phyloP scores from a whole-genome alignment of 2,797 vertebrate genomes.

The Silurus aristotelis region DNA sequence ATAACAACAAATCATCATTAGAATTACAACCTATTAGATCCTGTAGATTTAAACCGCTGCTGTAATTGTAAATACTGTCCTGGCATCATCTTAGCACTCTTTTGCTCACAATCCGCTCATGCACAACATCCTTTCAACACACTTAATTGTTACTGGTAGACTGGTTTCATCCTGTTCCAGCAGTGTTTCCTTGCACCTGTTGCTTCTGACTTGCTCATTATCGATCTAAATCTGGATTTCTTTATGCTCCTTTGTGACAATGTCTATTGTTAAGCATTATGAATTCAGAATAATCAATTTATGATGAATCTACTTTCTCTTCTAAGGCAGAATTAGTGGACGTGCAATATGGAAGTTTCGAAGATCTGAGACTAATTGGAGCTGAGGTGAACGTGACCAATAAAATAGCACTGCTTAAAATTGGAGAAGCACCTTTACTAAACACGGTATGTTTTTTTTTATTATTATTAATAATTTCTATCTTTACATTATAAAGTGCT shows the following conservation, averaged over 20 bases:
- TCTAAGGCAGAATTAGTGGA: conserved; percentile 87
- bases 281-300: background rate
- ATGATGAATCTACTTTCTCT: conserved; percentile 15
- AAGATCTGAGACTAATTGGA: conserved; percentile 78
- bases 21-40: background rate
- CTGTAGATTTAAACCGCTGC: background rate
- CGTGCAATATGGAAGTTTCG: conserved; percentile 81
- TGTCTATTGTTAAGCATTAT: background rate
- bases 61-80: background rate
- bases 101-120: background rate
- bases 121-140: background rate
- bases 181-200: no score
- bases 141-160: background rate
- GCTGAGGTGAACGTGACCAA: conserved; percentile 75
- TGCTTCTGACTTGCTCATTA: background rate
- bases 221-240: background rate
- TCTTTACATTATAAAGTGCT: no score
- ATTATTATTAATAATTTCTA: background rate
- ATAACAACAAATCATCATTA: background rate
- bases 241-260: background rate
- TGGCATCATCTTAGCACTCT: background rate
- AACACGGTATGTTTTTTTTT: conserved; percentile 80
- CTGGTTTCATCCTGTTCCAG: background rate
- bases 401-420: conserved; percentile 88
- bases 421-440: conserved; percentile 84